Evolutionary conservation across 2,888 invertebrate genomes (phyloP).

Genomic region (Tryphoninae sp.): DNA sequence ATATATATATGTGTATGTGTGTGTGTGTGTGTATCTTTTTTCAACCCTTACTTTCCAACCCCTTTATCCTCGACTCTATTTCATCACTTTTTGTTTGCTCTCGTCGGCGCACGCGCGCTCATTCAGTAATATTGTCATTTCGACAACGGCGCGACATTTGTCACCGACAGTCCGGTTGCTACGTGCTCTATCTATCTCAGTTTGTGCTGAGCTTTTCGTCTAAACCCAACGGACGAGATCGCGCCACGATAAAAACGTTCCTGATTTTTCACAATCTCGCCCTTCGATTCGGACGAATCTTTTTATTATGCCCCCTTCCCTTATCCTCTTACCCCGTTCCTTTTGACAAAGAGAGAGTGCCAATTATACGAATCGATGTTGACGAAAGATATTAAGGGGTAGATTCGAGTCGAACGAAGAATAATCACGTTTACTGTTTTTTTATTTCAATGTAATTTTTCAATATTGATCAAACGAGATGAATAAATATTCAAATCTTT

Average conservation of each 20-base stretch:
- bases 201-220: neutral
- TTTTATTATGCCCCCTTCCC: constrained; percentile 25
- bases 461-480: no score
- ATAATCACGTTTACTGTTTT: no score
- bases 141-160: constrained; percentile 19
- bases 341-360: no score
- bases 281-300: constrained; percentile 13
- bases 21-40: neutral
- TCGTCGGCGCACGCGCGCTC: no score
- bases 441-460: no score
- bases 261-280: constrained; percentile 43
- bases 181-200: neutral
- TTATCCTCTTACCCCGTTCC: neutral
- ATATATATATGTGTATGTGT: neutral
- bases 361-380: no score
- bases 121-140: neutral
- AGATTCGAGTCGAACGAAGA: no score
- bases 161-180: neutral
- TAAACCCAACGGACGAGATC: neutral
- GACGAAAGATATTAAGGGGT: no score
- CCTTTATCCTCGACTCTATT: constrained; percentile 7
- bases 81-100: no score
- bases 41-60: neutral
- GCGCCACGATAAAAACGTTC: constrained; percentile 23
- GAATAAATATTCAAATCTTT: no score